Evolutionary conservation across 2,797 vertebrate species (phyloP).

Genomic region (Pseudocheirus occidentalis): DNA sequence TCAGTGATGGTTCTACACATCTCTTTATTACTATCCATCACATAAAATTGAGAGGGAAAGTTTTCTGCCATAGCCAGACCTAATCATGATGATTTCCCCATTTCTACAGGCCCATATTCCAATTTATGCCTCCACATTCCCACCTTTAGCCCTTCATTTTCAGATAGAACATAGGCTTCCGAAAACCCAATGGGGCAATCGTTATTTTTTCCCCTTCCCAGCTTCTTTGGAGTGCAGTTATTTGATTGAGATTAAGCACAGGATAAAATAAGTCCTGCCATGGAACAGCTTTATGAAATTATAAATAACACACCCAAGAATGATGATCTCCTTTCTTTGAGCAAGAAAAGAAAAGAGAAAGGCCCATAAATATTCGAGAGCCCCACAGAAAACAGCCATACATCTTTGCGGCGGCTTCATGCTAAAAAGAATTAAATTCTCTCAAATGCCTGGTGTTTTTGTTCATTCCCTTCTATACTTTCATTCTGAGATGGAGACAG

Average conservation of each 20-base stretch:
- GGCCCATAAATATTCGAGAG: conserved; percentile 82
- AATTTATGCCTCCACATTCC: conserved; percentile 82
- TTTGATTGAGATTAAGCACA: conserved; percentile 88
- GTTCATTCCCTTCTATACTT: conserved; percentile 56
- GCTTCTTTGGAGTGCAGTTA: conserved; percentile 80
- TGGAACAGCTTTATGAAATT: conserved; percentile 93
- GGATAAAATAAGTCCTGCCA: conserved; percentile 93
- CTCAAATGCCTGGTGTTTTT: conserved; percentile 56
- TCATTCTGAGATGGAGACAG: conserved; percentile 64
- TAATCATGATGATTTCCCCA: conserved; percentile 51
- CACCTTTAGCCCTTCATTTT: conserved; percentile 81
- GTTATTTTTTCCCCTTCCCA: conserved; percentile 75
- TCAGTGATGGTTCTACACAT: conserved; percentile 71
- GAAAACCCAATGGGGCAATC: conserved; percentile 61
- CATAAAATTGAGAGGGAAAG: conserved; percentile 68
- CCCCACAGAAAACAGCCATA: conserved; percentile 76
- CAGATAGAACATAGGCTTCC: conserved; percentile 66
- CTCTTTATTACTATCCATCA: conserved; percentile 83
- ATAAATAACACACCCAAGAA: conserved; percentile 87
- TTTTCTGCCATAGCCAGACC: conserved; percentile 27
- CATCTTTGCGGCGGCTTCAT: conserved; percentile 66
- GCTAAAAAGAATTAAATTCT: conserved; percentile 76
- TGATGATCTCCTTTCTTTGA: conserved; percentile 83
- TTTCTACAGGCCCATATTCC: conserved; percentile 74
- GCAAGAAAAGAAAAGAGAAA: conserved; percentile 82